Evolutionary conservation across 2,113 vertebrate species (phyloP).

Genomic region (Fulica atra): DNA sequence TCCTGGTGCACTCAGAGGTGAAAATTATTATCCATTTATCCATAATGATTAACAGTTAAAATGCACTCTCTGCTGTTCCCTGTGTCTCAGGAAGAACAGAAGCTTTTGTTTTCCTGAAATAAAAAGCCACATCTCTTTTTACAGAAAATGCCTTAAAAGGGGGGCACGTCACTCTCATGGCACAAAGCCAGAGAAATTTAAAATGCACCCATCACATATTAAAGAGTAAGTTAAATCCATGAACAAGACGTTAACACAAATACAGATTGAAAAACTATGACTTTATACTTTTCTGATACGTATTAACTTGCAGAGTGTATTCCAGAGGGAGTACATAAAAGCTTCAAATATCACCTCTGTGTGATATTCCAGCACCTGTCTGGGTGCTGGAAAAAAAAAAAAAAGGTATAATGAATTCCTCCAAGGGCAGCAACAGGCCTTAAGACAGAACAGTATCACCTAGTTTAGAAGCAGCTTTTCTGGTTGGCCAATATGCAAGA

Average conservation of each 20-base stretch:
- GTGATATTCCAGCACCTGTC: neutral
- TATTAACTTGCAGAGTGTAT: neutral
- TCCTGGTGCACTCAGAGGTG: slow-evolving; percentile 32
- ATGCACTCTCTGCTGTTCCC: slow-evolving; percentile 43
- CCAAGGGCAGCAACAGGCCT: neutral
- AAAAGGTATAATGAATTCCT: neutral
- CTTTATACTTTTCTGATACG: neutral
- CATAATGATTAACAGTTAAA: slow-evolving; percentile 67
- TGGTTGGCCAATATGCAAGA: neutral
- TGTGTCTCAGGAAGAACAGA: slow-evolving; percentile 57
- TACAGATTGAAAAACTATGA: neutral
- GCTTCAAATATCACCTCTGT: neutral
- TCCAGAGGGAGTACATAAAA: neutral
- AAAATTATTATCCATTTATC: slow-evolving; percentile 65
- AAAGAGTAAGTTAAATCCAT: neutral
- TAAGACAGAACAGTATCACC: neutral
- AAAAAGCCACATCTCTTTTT: slow-evolving; percentile 67
- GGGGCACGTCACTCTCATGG: neutral
- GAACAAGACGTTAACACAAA: neutral
- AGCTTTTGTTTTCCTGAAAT: slow-evolving; percentile 65
- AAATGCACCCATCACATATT: neutral
- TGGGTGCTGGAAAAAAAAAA: neutral
- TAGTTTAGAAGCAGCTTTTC: neutral
- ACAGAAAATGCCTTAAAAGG: slow-evolving; percentile 61
- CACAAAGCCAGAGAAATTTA: slow-evolving; percentile 51